phyloP scores from a whole-genome alignment of 2,113 vertebrate species.

The Apteryx owenii region DNA sequence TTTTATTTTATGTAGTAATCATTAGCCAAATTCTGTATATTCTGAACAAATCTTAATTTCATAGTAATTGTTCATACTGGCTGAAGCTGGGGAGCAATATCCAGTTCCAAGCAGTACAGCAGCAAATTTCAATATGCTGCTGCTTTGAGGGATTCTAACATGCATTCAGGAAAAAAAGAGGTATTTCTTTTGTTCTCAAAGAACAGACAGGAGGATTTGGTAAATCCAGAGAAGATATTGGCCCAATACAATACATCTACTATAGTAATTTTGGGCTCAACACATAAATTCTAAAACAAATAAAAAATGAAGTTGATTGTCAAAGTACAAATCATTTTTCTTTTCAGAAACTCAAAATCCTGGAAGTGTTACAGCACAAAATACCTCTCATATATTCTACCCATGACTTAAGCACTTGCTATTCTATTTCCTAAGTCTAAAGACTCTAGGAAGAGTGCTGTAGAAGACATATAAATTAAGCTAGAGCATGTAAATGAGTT shows the following conservation, averaged over 20 bases:
- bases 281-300: neutral
- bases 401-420: neutral
- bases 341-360: neutral
- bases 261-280: neutral
- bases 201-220: neutral
- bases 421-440: neutral
- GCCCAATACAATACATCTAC: neutral
- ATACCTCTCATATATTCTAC: neutral
- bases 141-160: neutral
- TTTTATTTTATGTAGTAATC: neutral
- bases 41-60: neutral
- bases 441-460: neutral
- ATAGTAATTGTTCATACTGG: neutral
- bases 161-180: neutral
- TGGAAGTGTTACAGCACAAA: neutral
- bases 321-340: neutral
- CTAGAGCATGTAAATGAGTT: neutral
- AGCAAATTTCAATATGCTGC: neutral
- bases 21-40: neutral
- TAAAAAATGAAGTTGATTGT: neutral
- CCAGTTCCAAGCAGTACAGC: neutral
- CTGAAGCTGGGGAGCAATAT: neutral
- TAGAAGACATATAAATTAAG: neutral
- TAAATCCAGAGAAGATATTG: neutral
- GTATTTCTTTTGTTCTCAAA: neutral